Percentiles rank a stretch among this genome's conserved stretches.
These are phyloP conservation scores for Cataglyphis rosenhaueri DNA, from an alignment of 2,888 invertebrate species.

Conservation along the genomic window DNA sequence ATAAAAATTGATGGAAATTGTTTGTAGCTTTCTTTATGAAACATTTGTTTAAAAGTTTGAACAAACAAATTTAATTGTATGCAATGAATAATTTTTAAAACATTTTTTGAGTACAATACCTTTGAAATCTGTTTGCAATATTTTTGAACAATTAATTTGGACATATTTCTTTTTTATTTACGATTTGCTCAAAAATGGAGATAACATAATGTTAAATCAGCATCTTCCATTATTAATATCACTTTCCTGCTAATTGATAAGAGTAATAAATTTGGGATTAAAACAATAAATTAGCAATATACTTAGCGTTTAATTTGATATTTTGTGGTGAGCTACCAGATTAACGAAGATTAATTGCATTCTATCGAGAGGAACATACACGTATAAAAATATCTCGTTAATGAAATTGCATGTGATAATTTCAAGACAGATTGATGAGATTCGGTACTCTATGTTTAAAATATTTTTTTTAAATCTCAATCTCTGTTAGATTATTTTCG, in stretches of 20 bases:
- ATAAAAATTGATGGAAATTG: neutral
- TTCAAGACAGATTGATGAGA: conserved; percentile 40
- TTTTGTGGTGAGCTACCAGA: neutral
- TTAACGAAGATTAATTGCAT: neutral
- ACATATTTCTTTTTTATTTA: neutral
- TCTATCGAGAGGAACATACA: conserved; percentile 5
- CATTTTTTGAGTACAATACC: no score
- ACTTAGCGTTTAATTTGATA: neutral
- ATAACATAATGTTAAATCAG: neutral
- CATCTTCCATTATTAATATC: neutral
- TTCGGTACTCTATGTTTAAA: neutral
- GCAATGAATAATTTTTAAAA: neutral
- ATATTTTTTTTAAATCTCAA: conserved; percentile 2
- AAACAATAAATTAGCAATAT: neutral
- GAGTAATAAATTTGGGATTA: neutral
- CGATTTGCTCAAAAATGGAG: neutral
- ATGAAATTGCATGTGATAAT: conserved; percentile 33
- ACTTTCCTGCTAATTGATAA: neutral
- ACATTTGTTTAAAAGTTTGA: neutral
- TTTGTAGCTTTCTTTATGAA: neutral
- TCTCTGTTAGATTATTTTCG: neutral
- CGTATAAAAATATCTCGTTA: conserved; percentile 10
- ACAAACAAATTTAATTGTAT: neutral
- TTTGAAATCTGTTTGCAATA: neutral
- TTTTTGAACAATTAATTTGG: neutral